Evolutionary conservation across 2,888 invertebrate genomes (phyloP).

Genomic region (Lysandra coridon): DNA sequence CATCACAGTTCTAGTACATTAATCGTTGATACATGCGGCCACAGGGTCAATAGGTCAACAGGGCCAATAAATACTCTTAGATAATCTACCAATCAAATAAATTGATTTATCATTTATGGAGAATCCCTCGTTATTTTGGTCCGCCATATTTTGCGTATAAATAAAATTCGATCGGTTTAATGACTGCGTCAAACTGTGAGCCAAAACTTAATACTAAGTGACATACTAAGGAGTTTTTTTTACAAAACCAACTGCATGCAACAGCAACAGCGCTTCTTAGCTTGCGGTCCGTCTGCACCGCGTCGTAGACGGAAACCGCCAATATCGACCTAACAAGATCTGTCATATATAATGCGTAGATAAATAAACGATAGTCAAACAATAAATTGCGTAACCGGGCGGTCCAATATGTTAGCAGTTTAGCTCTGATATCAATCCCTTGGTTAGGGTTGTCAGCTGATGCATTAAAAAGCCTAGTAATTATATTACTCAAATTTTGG

Average conservation of each 20-base stretch:
- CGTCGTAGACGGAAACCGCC: constrained; percentile 38
- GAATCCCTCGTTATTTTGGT: too few species aligned
- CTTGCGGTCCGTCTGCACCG: neutral
- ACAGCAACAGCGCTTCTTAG: neutral
- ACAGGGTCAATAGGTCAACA: too few species aligned
- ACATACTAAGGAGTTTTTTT: neutral
- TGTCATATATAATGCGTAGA: constrained; percentile 57
- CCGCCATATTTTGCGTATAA: too few species aligned
- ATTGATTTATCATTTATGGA: too few species aligned
- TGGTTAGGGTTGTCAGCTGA: constrained; percentile 31
- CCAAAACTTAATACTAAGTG: too few species aligned
- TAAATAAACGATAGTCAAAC: constrained; percentile 65
- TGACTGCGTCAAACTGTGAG: too few species aligned
- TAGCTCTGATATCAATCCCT: constrained; percentile 56
- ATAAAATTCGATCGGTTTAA: too few species aligned
- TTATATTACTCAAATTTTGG: neutral
- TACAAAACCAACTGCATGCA: neutral
- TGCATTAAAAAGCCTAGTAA: neutral
- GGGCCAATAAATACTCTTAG: too few species aligned
- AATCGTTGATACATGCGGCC: too few species aligned
- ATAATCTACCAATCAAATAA: too few species aligned
- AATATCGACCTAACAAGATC: constrained; percentile 68
- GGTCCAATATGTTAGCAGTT: constrained; percentile 66
- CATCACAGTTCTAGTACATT: too few species aligned
- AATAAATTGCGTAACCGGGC: constrained; percentile 67